Evolutionary conservation across 2,888 invertebrate species (phyloP).

Genomic region (Plebejus argus): DNA sequence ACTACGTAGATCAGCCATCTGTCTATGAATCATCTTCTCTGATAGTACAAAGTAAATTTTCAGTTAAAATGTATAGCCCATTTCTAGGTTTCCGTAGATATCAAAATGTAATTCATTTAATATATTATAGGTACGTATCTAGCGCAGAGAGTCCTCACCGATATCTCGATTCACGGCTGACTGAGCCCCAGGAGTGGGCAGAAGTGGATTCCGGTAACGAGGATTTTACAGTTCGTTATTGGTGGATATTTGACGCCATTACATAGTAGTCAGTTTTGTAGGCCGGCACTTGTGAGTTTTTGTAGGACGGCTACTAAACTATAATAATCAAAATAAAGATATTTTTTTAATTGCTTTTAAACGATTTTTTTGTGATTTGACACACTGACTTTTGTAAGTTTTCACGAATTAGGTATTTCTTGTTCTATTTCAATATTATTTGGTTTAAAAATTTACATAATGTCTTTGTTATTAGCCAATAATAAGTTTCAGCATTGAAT

Average conservation of each 20-base stretch:
- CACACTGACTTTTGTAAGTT: too few species aligned
- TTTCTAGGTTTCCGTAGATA: background rate
- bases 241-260: background rate
- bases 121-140: constrained; percentile 18
- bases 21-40: too few species aligned
- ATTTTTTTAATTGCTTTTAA: too few species aligned
- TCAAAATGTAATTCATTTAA: constrained; percentile 23
- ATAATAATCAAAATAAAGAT: too few species aligned
- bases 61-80: background rate
- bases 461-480: too few species aligned
- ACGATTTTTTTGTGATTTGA: too few species aligned
- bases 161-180: constrained; percentile 27
- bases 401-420: too few species aligned
- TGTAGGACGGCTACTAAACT: background rate
- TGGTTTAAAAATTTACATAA: too few species aligned
- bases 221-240: constrained; percentile 14
- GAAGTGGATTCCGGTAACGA: background rate
- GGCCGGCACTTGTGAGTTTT: too few species aligned
- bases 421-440: too few species aligned
- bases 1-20: too few species aligned
- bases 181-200: background rate
- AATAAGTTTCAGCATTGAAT: too few species aligned
- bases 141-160: constrained; percentile 20
- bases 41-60: background rate
- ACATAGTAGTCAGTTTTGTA: background rate